phyloP scores from a whole-genome alignment of 2,888 invertebrate genomes.

The Gymnoscelis rufifasciata region DNA sequence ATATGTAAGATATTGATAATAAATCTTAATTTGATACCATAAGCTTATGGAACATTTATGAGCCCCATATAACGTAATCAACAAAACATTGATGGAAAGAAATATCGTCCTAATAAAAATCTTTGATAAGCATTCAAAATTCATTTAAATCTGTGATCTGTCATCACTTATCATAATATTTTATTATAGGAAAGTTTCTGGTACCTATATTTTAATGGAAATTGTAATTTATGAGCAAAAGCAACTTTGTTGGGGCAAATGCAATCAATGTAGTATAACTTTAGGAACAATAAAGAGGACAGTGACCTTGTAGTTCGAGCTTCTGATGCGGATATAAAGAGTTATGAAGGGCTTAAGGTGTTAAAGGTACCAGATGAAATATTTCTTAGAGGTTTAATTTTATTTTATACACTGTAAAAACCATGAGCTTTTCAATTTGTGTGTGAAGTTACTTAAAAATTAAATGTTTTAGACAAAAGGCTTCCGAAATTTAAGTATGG shows the following conservation, averaged over 20 bases:
- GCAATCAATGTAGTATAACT: slow-evolving; percentile 22
- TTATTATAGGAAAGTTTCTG: slow-evolving; percentile 5
- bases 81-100: background rate
- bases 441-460: too few species aligned
- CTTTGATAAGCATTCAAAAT: background rate
- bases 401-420: too few species aligned
- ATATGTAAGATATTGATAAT: too few species aligned
- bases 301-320: slow-evolving; percentile 23
- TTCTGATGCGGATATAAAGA: background rate
- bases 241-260: slow-evolving; percentile 19
- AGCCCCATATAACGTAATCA: background rate
- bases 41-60: too few species aligned
- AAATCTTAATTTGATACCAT: too few species aligned
- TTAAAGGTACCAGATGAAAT: too few species aligned
- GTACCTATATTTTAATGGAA: slow-evolving; percentile 12
- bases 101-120: slow-evolving; percentile 5
- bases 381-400: too few species aligned
- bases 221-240: slow-evolving; percentile 16
- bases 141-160: background rate
- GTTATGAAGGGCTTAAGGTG: background rate
- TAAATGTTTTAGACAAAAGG: too few species aligned
- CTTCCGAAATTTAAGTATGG: too few species aligned
- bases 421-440: too few species aligned
- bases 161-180: slow-evolving; percentile 8
- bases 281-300: slow-evolving; percentile 29